Evolutionary conservation across 2,888 invertebrate species (phyloP), one percentile per base, ranked within the genome.

Genomic region (Tinea trinotella): DNA sequence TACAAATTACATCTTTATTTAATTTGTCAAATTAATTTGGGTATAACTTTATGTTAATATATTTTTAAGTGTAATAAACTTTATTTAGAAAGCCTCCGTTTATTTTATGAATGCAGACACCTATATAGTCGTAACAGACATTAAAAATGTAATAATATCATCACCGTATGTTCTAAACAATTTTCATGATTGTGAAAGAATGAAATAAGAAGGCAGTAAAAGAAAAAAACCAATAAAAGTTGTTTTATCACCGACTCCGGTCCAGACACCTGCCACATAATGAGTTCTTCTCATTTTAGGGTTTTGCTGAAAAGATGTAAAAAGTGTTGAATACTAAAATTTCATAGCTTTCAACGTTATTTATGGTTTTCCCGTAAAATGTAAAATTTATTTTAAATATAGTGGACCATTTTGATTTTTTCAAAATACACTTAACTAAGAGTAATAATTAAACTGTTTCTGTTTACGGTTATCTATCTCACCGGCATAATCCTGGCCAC

Each of bases 211-310:
- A 65, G 70, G 67, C 65, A 65, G 67, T 72, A 68, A 76, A 76
- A 70, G 66, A 64, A 67, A 64, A 67, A 74, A 71, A 70, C 65
- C 68, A 71, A 76, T 78, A 76, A 77, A 78, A 75, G 67, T 75
- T 71, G 68, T 72, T 76, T 77, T 75, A 76, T 56, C 58, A 57
- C 53, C 70, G 68, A 61, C 61, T 64, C 60, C 65, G 61, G 60
- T 61, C 61, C 64, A 69, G 72, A 70, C 78, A 79, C 77, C 77
- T 80, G 79, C 70, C 66, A 66, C 69, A 63, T 75, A 74, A 77
- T 73, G 69, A 76, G 70, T 66, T 72, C 71, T 68, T 64, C 67
- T 70, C 70, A 72, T 71, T 66, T 61, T 57, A 22, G 48, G 40
- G 24, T 22, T 50, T 52, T 19, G 34, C 40, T 34, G 44, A 50